Conservation (phyloP, 2,888 invertebrate genomes). For the Mechanitis mazaeus region DNA sequence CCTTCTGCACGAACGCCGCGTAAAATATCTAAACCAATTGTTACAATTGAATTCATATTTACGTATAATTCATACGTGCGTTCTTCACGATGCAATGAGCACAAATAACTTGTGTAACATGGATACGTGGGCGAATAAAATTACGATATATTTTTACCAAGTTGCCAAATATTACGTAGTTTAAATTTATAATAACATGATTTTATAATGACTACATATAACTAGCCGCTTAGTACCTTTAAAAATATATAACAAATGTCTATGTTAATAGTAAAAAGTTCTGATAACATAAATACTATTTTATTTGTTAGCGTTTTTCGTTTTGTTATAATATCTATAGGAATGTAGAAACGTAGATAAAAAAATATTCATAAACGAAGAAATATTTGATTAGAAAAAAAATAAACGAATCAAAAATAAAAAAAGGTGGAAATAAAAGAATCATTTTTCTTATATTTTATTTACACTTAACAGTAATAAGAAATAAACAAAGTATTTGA, state of each 20-base stretch:
- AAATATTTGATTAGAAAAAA: not conserved
- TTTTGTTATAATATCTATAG: too few relatives aligned
- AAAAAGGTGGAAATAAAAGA: conserved; percentile 18
- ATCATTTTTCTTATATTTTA: conserved; percentile 8
- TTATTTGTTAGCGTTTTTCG: too few relatives aligned
- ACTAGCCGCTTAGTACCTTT: too few relatives aligned
- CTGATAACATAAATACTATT: too few relatives aligned
- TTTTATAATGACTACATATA: not conserved
- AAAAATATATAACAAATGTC: too few relatives aligned
- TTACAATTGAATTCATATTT: conserved; percentile 29
- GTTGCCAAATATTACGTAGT: not conserved
- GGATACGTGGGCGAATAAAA: conserved; percentile 30
- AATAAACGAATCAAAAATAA: not conserved
- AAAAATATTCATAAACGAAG: too few relatives aligned
- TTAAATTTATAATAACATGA: not conserved
- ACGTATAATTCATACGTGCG: conserved; percentile 32
- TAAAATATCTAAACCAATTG: conserved; percentile 28
- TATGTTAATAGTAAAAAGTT: too few relatives aligned
- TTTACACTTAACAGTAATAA: not conserved
- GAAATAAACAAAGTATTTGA: not conserved
- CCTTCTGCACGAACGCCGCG: conserved; percentile 32
- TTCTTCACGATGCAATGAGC: conserved; percentile 28
- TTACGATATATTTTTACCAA: conserved; percentile 12
- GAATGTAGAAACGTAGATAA: too few relatives aligned
- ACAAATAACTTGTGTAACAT: conserved; percentile 32